These are phyloP conservation scores for Oenanthe oenanthe DNA, from an alignment of 2,113 vertebrate genomes.

Conservation along the genomic window DNA sequence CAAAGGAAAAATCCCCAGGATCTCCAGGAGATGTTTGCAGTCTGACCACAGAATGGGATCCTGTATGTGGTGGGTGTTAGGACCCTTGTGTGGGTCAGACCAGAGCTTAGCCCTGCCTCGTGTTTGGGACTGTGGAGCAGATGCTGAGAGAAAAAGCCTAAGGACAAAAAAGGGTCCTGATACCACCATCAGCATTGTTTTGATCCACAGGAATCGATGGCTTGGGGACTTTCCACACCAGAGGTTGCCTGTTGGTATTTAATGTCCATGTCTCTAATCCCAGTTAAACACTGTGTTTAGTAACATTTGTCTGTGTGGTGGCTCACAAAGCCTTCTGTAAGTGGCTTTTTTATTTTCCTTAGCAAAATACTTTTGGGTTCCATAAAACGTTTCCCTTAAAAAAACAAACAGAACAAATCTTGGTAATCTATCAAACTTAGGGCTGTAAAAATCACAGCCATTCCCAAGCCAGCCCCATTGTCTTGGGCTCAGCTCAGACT, in stretches of 20 bases:
- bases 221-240: background rate
- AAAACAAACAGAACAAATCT: slow-evolving; percentile 50
- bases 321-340: slow-evolving; percentile 41
- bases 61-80: background rate
- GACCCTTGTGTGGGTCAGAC: background rate
- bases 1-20: slow-evolving; percentile 16
- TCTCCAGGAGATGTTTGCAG: background rate
- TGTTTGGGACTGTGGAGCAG: background rate
- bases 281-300: slow-evolving; percentile 10
- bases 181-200: background rate
- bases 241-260: slow-evolving; percentile 1
- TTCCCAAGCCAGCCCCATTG: slow-evolving; percentile 39
- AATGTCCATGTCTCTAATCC: background rate
- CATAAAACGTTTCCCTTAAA: slow-evolving; percentile 49
- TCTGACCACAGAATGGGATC: background rate
- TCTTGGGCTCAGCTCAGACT: background rate
- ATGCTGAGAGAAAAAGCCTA: background rate
- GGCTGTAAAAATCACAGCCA: slow-evolving; percentile 34
- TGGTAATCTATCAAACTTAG: slow-evolving; percentile 51
- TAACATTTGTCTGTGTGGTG: slow-evolving; percentile 13
- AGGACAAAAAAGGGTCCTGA: background rate
- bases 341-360: slow-evolving; percentile 49
- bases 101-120: background rate
- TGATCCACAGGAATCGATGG: background rate
- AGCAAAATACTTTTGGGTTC: slow-evolving; percentile 63